Base-by-base conservation (phyloP, 1,140 invertebrate genomes). In the Argopecten irradians region DNA sequence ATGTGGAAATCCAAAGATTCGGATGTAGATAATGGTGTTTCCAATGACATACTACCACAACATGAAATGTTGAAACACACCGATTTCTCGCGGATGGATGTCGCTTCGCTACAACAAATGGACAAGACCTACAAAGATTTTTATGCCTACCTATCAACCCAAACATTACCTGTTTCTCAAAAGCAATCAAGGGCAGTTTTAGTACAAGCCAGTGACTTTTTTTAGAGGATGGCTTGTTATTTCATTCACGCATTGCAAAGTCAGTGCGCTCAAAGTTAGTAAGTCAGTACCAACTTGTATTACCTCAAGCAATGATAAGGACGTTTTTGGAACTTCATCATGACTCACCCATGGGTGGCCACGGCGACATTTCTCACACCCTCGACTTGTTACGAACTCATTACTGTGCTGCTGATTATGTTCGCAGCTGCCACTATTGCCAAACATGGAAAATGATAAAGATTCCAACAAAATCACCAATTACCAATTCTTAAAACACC, bases 261-360 rank as follows among this genome's bases (percentile, higher is more conserved):
- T 32, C 85, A 8, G 86, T 83, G 32, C 82, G 89, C 2, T 82
- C 33, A 19, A 35, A 84, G 71, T 34, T 39, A 5, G 19, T 84
- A 28, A 34, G 16, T 0, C 34, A 88, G 22, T 88, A 85, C 82
- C 87, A 90, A 34, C 14, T 90, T 33, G 87, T 86, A 0, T 36
- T 90, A 16, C 85, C 87, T 0, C n/a, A 86, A 19, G 32, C 46
- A 0, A 34, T 90, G 19, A 46, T 86, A 22, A 55, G 55, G 22
- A 86, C 87, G 0, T 28, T 88, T 0, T n/a, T 90, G 11, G 8
- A 84, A 14, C 19, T 86, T 13, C 46, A 84, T 41, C 87, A 90
- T 84, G 89, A 90, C 28, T 88, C 89, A 39, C 87, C 89, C 33
- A 2, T 88, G 19, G 43, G 43, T 19, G 89, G 85, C 32, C 89